Evolutionary conservation across 2,888 invertebrate genomes (phyloP).

Genomic region (Bursaphelenchus okinawaensis): DNA sequence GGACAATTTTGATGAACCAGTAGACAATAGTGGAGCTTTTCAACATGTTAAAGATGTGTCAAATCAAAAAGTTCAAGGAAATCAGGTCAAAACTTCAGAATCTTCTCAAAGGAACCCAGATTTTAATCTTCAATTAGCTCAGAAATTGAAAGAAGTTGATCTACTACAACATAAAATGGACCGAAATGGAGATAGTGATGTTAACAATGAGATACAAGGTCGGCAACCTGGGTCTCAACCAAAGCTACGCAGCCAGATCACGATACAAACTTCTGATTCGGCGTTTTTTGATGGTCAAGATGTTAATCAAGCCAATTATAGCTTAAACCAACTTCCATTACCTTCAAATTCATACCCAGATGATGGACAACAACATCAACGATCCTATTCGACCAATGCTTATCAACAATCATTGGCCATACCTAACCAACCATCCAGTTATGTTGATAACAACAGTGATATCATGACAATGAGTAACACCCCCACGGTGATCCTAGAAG

Average conservation of each 20-base stretch:
- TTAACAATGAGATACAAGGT: too few species aligned
- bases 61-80: not conserved
- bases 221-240: not conserved
- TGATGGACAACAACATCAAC: too few species aligned
- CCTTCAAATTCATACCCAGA: too few species aligned
- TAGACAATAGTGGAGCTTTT: conserved; percentile 9
- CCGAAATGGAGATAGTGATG: not conserved
- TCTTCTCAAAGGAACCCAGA: not conserved
- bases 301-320: too few species aligned
- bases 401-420: too few species aligned
- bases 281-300: not conserved
- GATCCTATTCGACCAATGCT: too few species aligned
- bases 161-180: not conserved
- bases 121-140: not conserved
- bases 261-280: not conserved
- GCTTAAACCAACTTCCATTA: too few species aligned
- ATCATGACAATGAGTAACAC: not conserved
- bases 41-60: not conserved
- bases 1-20: conserved; percentile 7
- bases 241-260: not conserved
- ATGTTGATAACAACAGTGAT: too few species aligned
- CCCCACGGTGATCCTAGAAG: not conserved
- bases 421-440: too few species aligned
- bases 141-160: not conserved
- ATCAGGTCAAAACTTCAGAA: too few species aligned